Percentiles rank a stretch among this genome's conserved stretches.
These are phyloP conservation scores for Etheostoma cragini DNA, from an alignment of 2,113 vertebrate species.

Conservation along the genomic window DNA sequence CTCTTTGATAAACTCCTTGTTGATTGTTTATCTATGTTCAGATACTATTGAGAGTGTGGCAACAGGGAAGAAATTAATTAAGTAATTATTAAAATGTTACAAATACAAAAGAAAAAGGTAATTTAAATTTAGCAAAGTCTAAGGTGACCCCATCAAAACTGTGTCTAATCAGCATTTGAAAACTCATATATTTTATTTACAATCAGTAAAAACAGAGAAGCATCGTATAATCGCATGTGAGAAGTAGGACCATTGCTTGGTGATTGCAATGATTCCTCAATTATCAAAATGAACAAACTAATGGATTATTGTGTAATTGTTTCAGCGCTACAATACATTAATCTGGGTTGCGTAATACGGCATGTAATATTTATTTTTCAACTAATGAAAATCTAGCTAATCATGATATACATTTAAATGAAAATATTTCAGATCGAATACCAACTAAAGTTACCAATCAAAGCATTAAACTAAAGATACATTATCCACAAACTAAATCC, in stretches of 20 bases:
- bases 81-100: neutral
- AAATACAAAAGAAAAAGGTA: neutral
- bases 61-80: neutral
- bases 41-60: neutral
- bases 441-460: neutral
- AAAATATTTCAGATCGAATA: constrained; percentile 22
- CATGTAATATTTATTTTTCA: constrained; percentile 25
- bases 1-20: neutral
- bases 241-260: neutral
- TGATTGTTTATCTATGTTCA: neutral
- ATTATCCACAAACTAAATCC: neutral
- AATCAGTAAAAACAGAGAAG: neutral
- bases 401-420: constrained; percentile 33
- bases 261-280: constrained; percentile 24
- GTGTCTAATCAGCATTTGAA: neutral
- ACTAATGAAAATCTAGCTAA: constrained; percentile 18
- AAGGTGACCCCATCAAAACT: neutral
- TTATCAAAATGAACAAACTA: constrained; percentile 27
- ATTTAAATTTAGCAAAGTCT: neutral
- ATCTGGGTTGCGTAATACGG: neutral
- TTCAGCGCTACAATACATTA: constrained; percentile 34
- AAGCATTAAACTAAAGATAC: constrained; percentile 14
- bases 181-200: neutral
- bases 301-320: constrained; percentile 22
- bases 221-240: neutral